Percentiles rank a stretch among this genome's conserved stretches.
Evolutionary conservation across 2,888 invertebrate species (phyloP).

Genomic region (Antheraea assamensis): DNA sequence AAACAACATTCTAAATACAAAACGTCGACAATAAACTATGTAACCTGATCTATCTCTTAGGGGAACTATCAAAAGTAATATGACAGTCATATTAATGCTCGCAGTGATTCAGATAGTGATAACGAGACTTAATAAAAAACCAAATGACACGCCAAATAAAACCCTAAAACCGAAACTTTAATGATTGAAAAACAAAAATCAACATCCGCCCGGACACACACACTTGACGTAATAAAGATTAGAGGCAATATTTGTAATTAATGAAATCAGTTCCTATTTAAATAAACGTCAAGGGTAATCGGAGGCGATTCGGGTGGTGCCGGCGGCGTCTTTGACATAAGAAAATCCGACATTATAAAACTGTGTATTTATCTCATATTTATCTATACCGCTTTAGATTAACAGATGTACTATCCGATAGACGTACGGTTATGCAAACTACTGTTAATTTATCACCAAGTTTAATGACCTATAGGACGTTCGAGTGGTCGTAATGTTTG

Average conservation of each 20-base stretch:
- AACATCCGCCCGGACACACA: conserved; percentile 45
- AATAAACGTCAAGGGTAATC: conserved; percentile 55
- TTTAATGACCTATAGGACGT: conserved; percentile 43
- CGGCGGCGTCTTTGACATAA: conserved; percentile 62
- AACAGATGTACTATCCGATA: conserved; percentile 53
- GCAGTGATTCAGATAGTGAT: conserved; percentile 70
- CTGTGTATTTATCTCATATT: conserved; percentile 45
- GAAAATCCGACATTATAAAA: conserved; percentile 57
- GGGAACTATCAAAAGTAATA: conserved; percentile 58
- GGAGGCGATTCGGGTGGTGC: conserved; percentile 49
- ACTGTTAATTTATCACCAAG: conserved; percentile 56
- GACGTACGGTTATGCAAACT: conserved; percentile 59
- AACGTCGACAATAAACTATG: conserved; percentile 37
- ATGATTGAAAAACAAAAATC: conserved; percentile 48
- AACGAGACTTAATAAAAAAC: conserved; percentile 62
- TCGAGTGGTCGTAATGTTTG: conserved; percentile 51
- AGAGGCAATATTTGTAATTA: conserved; percentile 70
- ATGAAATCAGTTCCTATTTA: conserved; percentile 70
- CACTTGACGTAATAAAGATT: conserved; percentile 70
- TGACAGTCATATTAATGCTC: conserved; percentile 70
- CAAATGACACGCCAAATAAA: conserved; percentile 57
- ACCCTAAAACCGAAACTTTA: conserved; percentile 47
- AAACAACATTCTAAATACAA: conserved; percentile 13
- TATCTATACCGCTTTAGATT: conserved; percentile 56
- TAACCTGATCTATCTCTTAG: conserved; percentile 43